Conservation (phyloP, 2,888 invertebrate genomes). For the Synanthedon vespiformis region DNA sequence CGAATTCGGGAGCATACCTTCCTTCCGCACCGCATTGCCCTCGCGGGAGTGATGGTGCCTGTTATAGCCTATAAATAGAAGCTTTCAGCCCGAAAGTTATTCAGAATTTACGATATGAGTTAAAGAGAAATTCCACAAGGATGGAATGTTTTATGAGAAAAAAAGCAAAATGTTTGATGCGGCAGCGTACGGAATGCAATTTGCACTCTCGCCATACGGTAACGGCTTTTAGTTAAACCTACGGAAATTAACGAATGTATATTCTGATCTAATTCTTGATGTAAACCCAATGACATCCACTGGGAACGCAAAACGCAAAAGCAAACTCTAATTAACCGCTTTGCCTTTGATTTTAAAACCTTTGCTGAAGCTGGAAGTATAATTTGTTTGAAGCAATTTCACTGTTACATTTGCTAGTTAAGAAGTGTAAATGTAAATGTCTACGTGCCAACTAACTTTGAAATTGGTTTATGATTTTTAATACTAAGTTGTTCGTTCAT, state of each 20-base stretch:
- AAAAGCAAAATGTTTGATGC: slow-evolving; percentile 7
- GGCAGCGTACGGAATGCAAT: too few species aligned
- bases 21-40: slow-evolving; percentile 7
- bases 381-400: not conserved
- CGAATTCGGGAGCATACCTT: slow-evolving; percentile 2
- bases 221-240: too few species aligned
- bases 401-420: not conserved
- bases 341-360: slow-evolving; percentile 1
- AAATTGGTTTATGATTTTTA: too few species aligned
- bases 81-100: slow-evolving; percentile 30
- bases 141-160: too few species aligned
- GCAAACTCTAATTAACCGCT: slow-evolving; percentile 21
- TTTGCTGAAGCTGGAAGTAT: not conserved
- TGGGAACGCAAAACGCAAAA: slow-evolving; percentile 11
- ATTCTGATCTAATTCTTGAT: too few species aligned
- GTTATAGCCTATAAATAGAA: slow-evolving; percentile 30
- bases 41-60: slow-evolving; percentile 15
- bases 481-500: too few species aligned
- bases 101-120: slow-evolving; percentile 21
- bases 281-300: slow-evolving; percentile 24
- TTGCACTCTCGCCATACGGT: too few species aligned
- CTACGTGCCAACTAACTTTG: too few species aligned
- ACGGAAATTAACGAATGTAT: too few species aligned
- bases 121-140: not conserved
- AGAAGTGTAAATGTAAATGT: too few species aligned